Percentiles rank a stretch among this genome's conserved stretches.
These are phyloP conservation scores for Diaperis boleti DNA, from an alignment of 2,888 invertebrate genomes.

Conservation along the genomic window DNA sequence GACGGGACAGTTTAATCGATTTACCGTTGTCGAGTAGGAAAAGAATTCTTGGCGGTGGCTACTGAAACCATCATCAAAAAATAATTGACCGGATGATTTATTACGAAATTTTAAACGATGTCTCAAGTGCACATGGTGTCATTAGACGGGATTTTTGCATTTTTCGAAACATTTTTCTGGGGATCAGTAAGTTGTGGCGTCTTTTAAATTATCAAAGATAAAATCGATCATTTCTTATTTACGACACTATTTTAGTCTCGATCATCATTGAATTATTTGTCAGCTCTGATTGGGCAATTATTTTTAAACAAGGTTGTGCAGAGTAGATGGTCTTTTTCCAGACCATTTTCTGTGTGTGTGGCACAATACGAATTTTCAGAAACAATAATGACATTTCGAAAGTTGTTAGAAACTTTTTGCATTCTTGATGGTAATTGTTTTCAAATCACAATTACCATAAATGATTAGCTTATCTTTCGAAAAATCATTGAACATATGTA, in stretches of 20 bases:
- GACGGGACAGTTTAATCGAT: constrained; percentile 31
- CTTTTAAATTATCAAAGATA: neutral
- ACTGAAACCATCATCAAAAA: constrained; percentile 16
- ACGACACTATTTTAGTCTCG: no score
- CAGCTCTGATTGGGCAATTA: no score
- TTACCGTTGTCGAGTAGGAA: constrained; percentile 31
- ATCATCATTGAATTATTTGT: no score
- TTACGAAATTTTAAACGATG: constrained; percentile 18
- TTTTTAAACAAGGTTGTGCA: no score
- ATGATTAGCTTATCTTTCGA: neutral
- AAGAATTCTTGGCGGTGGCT: constrained; percentile 21
- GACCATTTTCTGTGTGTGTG: no score
- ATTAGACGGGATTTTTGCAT: neutral
- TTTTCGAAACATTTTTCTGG: neutral
- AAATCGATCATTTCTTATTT: no score
- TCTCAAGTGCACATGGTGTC: neutral
- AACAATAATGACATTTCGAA: neutral
- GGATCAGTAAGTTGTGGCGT: no score
- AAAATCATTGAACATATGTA: neutral
- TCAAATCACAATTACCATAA: neutral
- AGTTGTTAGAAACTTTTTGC: neutral
- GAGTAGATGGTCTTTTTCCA: no score
- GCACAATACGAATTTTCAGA: no score
- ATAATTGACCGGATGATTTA: constrained; percentile 18
- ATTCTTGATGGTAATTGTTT: neutral